Evolutionary conservation across 2,888 invertebrate species (phyloP).

Genomic region (Drosophila eohydei): DNA sequence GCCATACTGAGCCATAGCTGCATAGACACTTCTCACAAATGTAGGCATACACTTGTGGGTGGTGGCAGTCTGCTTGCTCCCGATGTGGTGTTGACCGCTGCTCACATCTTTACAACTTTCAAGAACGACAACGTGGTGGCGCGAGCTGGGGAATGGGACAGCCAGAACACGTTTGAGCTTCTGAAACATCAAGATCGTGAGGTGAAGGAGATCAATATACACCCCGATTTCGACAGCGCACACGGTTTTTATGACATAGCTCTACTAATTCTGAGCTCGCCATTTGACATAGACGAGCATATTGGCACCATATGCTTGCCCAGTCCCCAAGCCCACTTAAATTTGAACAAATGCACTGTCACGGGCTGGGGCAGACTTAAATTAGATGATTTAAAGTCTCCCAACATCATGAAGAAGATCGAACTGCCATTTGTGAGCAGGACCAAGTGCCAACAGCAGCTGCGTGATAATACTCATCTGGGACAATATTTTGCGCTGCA

Average conservation of each 20-base stretch:
- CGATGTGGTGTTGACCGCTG: constrained; percentile 90
- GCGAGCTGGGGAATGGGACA: constrained; percentile 88
- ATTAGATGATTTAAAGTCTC: constrained; percentile 84
- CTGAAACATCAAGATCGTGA: constrained; percentile 87
- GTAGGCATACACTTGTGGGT: constrained; percentile 19
- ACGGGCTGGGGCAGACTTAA: constrained; percentile 81
- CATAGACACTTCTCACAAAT: neutral
- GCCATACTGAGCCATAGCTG: neutral
- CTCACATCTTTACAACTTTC: constrained; percentile 88
- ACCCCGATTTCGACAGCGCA: constrained; percentile 77
- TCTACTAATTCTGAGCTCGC: constrained; percentile 87
- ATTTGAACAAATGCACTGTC: constrained; percentile 65
- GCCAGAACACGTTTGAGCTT: constrained; percentile 67
- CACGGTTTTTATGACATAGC: constrained; percentile 91
- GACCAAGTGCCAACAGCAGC: constrained; percentile 82
- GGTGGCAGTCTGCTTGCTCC: constrained; percentile 81
- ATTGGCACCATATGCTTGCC: constrained; percentile 90
- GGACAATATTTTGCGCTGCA: constrained; percentile 88
- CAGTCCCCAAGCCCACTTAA: constrained; percentile 81
- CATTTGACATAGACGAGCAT: constrained; percentile 87
- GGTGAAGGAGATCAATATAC: constrained; percentile 85
- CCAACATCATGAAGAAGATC: constrained; percentile 88
- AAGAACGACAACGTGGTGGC: neutral
- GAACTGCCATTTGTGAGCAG: constrained; percentile 88
- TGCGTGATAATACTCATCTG: constrained; percentile 86